A percentile compares a stretch with the other conserved stretches of the same genome.
These are phyloP conservation scores for Coelopa frigida DNA, from an alignment of 1,140 invertebrate species.

Conservation along the genomic window DNA sequence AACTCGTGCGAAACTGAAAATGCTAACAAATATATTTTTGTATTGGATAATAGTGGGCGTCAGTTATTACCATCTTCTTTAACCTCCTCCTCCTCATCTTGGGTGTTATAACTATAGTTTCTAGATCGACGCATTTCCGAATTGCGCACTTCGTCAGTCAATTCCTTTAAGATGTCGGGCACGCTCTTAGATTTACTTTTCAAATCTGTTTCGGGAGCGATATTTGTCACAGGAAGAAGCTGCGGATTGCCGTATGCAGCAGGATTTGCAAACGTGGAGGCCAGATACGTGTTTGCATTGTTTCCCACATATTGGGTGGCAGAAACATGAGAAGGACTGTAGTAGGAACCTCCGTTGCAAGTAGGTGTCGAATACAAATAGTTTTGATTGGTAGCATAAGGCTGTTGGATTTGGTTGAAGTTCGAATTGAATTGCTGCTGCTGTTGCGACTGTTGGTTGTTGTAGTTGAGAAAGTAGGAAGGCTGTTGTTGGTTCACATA, in stretches of 20 bases:
- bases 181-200: constrained; percentile 54
- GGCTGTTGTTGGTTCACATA: too few relatives aligned
- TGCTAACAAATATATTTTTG: too few relatives aligned
- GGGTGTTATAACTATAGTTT: constrained; percentile 36
- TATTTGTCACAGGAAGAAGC: constrained; percentile 4
- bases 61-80: constrained; percentile 9
- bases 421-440: constrained; percentile 4
- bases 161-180: constrained; percentile 62
- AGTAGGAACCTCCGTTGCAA: neutral
- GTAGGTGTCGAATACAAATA: neutral
- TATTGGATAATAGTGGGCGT: too few relatives aligned
- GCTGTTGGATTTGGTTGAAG: neutral
- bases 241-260: too few relatives aligned
- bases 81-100: constrained; percentile 15
- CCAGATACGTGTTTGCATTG: constrained; percentile 1
- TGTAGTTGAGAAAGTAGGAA: too few relatives aligned
- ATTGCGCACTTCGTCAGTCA: constrained; percentile 56
- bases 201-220: neutral
- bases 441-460: constrained; percentile 23
- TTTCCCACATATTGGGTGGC: neutral
- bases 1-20: too few relatives aligned
- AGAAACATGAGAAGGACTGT: constrained; percentile 3
- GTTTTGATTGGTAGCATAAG: too few relatives aligned
- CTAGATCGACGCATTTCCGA: constrained; percentile 41
- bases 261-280: too few relatives aligned